Base-by-base conservation (phyloP, 2,888 invertebrate species). In the Zhengitettix transpicula region DNA sequence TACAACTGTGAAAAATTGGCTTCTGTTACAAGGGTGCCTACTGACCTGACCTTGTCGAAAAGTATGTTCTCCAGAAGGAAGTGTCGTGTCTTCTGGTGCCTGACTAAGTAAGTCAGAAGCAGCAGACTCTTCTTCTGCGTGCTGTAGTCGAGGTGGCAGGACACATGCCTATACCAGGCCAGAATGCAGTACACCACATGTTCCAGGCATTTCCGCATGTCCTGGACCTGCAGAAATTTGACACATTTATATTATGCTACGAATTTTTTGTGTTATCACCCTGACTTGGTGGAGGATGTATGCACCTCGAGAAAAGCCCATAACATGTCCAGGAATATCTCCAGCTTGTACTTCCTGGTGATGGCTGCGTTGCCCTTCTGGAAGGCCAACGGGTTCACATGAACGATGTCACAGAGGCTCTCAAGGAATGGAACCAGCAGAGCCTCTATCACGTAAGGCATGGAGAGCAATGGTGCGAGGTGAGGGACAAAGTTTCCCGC, bases 391-490 rank as follows among this genome's bases (percentile, higher is more conserved):
- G 28, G 28, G 3, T 28, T 28, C 14, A 14, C 47, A 9, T 40
- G 14, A 14, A n/a, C 28, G n/a, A 40, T 55, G 14, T 62, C 42
- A 57, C 61, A 61, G 7, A 73, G 60, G 17, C 69, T 67, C 52
- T 69, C 71, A 57, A 80, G 58, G 72, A 76, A 70, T 0, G 82
- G 80, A 51, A 89, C 73, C 59, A 89, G 74, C 62, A 84, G 80
- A 11, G 80, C 78, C 58, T 89, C 85, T 28, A 84, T 81, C 15
- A 89, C 78, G 68, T 87, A 89, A 0, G 85, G 78, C 52, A 81
- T 74, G 1, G 79, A 78, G 42, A 88, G 71, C 2, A 81, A 71
- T 7, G 78, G 76, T 0, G 82, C 81, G 41, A 88, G 68, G 62
- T 82, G 79, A 53, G 81, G 78, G 11, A 83, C 74, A 5, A 86